These are phyloP conservation scores for Leucophenga varia DNA, from an alignment of 1,140 invertebrate species.

Conservation along the genomic window DNA sequence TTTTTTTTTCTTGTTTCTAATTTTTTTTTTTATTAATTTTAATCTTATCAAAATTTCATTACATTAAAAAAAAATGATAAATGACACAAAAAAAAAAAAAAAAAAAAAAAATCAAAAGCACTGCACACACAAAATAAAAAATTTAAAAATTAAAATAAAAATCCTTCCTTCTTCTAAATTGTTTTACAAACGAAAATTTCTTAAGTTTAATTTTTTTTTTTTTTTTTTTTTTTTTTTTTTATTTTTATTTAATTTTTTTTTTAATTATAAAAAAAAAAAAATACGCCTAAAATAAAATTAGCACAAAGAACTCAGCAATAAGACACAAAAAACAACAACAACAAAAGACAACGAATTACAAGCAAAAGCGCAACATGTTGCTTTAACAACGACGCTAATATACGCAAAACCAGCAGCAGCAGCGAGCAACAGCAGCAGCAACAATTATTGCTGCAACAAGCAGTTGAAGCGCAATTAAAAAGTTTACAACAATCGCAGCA, in stretches of 20 bases:
- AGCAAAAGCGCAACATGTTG: constrained; percentile 16
- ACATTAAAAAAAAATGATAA: constrained; percentile 3
- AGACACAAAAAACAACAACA: too few species aligned
- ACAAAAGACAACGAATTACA: constrained; percentile 32
- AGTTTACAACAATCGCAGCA: constrained; percentile 21
- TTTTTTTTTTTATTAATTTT: not conserved
- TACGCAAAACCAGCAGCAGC: constrained; percentile 6
- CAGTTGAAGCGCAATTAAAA: constrained; percentile 40
- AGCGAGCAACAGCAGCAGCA: constrained; percentile 28
- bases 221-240: constrained; percentile 22
- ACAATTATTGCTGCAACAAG: constrained; percentile 37
- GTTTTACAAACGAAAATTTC: constrained; percentile 36
- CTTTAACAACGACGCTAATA: not conserved
- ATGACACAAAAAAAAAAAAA: constrained; percentile 7
- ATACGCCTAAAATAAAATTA: constrained; percentile 7
- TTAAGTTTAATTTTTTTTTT: constrained; percentile 31
- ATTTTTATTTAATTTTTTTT: constrained; percentile 6
- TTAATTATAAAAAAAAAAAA: not conserved
- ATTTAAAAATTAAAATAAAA: constrained; percentile 15
- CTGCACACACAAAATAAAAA: constrained; percentile 13
- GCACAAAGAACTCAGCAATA: constrained; percentile 17
- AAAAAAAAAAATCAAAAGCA: constrained; percentile 6
- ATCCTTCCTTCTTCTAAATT: constrained; percentile 51
- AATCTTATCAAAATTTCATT: not conserved
- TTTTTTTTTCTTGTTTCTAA: not conserved